Conservation (phyloP, 2,113 vertebrate genomes). For the Scalopus aquaticus region DNA sequence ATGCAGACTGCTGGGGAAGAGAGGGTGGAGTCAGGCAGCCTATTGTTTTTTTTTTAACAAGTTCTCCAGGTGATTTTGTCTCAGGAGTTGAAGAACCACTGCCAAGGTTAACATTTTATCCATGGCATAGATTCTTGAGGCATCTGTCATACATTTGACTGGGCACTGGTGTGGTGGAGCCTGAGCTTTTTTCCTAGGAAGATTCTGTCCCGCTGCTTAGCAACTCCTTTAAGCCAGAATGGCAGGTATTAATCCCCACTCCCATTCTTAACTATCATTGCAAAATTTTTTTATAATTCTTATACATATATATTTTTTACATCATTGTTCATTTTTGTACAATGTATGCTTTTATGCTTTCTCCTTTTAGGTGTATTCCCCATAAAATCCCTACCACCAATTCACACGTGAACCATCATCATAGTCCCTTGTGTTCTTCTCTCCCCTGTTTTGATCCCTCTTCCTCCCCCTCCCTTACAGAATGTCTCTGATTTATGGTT, state of each 20-base stretch:
- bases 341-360: too few relatives aligned
- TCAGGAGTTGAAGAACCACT: neutral
- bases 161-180: neutral
- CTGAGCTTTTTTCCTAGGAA: neutral
- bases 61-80: neutral
- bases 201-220: neutral
- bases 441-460: too few relatives aligned
- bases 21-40: neutral
- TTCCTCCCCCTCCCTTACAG: too few relatives aligned
- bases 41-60: neutral
- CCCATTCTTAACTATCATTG: neutral
- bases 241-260: neutral
- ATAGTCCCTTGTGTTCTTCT: too few relatives aligned
- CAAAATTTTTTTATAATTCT: too few relatives aligned
- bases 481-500: too few relatives aligned
- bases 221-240: neutral
- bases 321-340: too few relatives aligned
- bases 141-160: neutral
- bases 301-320: too few relatives aligned
- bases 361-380: too few relatives aligned
- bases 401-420: too few relatives aligned
- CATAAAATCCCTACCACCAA: too few relatives aligned
- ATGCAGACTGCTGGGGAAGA: neutral
- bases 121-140: neutral
- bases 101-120: neutral